These are phyloP conservation scores for Nicator chloris DNA, from an alignment of 2,113 vertebrate species.

Conservation along the genomic window DNA sequence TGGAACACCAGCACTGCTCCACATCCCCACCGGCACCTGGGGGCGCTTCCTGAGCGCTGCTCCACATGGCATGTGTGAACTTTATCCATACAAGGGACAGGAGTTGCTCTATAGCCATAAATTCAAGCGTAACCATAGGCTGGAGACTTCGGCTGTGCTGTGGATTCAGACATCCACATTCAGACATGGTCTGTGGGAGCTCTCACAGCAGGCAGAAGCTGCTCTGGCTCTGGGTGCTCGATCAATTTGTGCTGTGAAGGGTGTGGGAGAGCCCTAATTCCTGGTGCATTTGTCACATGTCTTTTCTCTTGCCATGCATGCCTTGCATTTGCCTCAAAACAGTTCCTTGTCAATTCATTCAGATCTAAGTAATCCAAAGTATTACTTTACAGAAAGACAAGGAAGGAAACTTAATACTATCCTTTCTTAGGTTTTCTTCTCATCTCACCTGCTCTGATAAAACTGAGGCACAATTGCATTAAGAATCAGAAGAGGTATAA, in stretches of 20 bases:
- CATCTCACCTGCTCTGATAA: background rate
- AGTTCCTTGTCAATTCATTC: background rate
- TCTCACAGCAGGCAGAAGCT: background rate
- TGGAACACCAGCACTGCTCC: background rate
- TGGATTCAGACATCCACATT: background rate
- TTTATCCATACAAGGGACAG: background rate
- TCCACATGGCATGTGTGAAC: fast-evolving
- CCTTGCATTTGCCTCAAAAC: background rate
- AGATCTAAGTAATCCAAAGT: background rate
- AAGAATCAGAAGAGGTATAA: background rate
- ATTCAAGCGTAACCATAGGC: background rate
- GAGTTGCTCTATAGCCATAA: background rate
- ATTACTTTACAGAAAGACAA: background rate
- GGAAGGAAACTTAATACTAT: background rate
- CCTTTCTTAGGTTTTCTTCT: background rate
- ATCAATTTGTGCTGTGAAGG: background rate
- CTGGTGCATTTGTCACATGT: fast-evolving
- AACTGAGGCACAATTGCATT: background rate
- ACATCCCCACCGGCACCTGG: background rate
- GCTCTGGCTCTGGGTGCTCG: background rate
- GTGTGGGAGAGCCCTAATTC: background rate
- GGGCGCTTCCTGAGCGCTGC: background rate
- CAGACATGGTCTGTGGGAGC: background rate
- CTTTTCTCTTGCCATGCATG: background rate
- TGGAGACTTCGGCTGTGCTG: background rate